Percentiles rank a stretch among this genome's conserved stretches.
Conservation (phyloP, 2,888 invertebrate species). For the Macrosoma leucophasiata region DNA sequence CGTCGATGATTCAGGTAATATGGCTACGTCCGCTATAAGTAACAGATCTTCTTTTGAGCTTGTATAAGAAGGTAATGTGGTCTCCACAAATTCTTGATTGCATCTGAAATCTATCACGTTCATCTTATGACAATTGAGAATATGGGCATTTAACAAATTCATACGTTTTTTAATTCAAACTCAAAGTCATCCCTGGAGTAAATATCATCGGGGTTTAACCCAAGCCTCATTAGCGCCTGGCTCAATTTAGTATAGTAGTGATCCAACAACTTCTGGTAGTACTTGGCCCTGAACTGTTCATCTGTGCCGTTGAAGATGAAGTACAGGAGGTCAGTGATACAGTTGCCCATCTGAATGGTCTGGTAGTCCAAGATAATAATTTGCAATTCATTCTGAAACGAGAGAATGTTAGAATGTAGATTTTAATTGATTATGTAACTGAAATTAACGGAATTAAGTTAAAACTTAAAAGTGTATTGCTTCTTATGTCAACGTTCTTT, state of each 20-base stretch:
- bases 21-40: not conserved
- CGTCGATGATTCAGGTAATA: not conserved
- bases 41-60: not conserved
- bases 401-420: too few species aligned
- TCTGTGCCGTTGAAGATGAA: slow-evolving; percentile 35
- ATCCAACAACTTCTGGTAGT: slow-evolving; percentile 29
- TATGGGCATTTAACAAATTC: too few species aligned
- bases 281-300: slow-evolving; percentile 29
- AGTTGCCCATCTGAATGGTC: slow-evolving; percentile 24
- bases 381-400: slow-evolving; percentile 31
- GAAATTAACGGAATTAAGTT: too few species aligned
- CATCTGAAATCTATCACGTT: too few species aligned
- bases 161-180: slow-evolving; percentile 31
- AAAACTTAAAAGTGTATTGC: not conserved
- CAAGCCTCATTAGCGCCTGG: slow-evolving; percentile 24
- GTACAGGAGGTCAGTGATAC: slow-evolving; percentile 30
- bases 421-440: too few species aligned
- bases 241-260: slow-evolving; percentile 32
- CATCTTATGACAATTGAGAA: not conserved
- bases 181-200: slow-evolving; percentile 32
- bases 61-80: not conserved
- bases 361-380: slow-evolving; percentile 33
- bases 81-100: too few species aligned
- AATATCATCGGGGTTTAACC: slow-evolving; percentile 25
- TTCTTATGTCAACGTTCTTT: not conserved